phyloP scores from a whole-genome alignment of 2,888 invertebrate genomes.

The Pimpla rufipes region DNA sequence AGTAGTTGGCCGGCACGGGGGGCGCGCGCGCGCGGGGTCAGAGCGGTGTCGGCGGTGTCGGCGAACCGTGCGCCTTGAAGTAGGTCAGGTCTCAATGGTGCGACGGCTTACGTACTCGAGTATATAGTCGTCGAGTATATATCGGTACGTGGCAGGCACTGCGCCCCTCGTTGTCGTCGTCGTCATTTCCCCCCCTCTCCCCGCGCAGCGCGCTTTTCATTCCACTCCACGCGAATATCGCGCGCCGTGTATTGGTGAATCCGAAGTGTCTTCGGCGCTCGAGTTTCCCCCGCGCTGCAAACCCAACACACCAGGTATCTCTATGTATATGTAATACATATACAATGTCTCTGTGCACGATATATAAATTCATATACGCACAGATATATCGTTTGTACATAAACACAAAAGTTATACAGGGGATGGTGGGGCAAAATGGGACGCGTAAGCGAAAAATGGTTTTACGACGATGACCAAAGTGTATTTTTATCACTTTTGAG shows the following conservation, averaged over 20 bases:
- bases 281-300: not conserved
- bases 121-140: slow-evolving; percentile 4
- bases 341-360: too few relatives aligned
- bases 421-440: too few relatives aligned
- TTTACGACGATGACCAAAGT: too few relatives aligned
- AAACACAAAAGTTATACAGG: too few relatives aligned
- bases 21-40: slow-evolving; percentile 51
- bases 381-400: too few relatives aligned
- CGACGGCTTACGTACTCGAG: slow-evolving; percentile 51
- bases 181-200: not conserved
- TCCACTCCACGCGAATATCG: slow-evolving; percentile 23
- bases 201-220: slow-evolving; percentile 17
- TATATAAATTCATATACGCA: too few relatives aligned
- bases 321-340: not conserved
- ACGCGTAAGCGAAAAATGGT: too few relatives aligned
- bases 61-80: slow-evolving; percentile 72
- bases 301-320: not conserved
- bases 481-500: too few relatives aligned
- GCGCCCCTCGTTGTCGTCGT: slow-evolving; percentile 22
- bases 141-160: slow-evolving; percentile 56
- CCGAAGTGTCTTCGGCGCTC: slow-evolving; percentile 31
- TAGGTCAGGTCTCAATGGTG: slow-evolving; percentile 74
- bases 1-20: too few relatives aligned
- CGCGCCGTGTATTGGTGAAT: slow-evolving; percentile 19
- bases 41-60: slow-evolving; percentile 41